These are phyloP conservation scores for Mugil cephalus DNA, from an alignment of 2,113 vertebrate genomes.

Conservation along the genomic window DNA sequence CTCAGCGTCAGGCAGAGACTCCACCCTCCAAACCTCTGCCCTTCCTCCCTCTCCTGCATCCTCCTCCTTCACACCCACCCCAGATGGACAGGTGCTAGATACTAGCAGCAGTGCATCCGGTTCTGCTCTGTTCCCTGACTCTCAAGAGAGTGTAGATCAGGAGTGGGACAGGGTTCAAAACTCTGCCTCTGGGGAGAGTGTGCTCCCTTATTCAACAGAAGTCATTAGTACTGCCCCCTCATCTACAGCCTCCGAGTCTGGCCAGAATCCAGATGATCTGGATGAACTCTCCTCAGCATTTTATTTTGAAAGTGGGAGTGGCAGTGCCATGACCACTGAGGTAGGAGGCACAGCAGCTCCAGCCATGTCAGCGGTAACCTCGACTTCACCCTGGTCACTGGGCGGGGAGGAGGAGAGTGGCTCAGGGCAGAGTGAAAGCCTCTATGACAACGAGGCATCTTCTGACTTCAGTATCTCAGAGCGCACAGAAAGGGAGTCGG, in stretches of 20 bases:
- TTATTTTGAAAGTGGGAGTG: constrained; percentile 84
- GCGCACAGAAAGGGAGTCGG: constrained; percentile 85
- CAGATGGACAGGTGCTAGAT: constrained; percentile 75
- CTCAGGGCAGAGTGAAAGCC: constrained; percentile 91
- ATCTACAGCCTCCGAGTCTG: constrained; percentile 32
- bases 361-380: constrained; percentile 60
- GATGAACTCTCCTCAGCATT: constrained; percentile 81
- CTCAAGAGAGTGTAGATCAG: constrained; percentile 85
- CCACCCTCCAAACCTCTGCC: constrained; percentile 67
- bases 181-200: constrained; percentile 77
- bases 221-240: constrained; percentile 20
- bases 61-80: constrained; percentile 42
- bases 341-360: constrained; percentile 45
- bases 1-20: constrained; percentile 70
- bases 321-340: constrained; percentile 64
- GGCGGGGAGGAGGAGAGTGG: constrained; percentile 92
- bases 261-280: constrained; percentile 50
- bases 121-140: constrained; percentile 84
- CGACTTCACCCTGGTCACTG: constrained; percentile 84
- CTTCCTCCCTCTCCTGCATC: constrained; percentile 60
- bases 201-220: constrained; percentile 23
- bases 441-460: constrained; percentile 95
- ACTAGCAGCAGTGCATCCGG: constrained; percentile 84
- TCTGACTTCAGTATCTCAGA: constrained; percentile 97
- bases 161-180: constrained; percentile 82